Percentiles rank a stretch among this genome's conserved stretches.
Evolutionary conservation across 2,113 vertebrate genomes (phyloP).

Genomic region (Ophiodon elongatus): DNA sequence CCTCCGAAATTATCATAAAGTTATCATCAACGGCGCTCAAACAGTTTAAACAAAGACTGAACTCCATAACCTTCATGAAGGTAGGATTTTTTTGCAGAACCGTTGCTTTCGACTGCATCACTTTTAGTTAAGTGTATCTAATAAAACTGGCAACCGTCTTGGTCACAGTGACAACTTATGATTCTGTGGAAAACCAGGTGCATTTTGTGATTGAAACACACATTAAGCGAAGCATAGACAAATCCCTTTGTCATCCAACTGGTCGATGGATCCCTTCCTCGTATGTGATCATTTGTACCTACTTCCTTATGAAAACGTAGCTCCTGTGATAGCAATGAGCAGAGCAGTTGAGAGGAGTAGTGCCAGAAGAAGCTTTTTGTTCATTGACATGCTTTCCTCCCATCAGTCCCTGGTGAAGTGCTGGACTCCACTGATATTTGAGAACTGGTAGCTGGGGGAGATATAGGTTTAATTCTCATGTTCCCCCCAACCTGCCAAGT

Average conservation of each 20-base stretch:
- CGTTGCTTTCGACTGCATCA: not conserved
- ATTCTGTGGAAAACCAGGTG: constrained; percentile 13
- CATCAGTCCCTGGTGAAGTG: constrained; percentile 82
- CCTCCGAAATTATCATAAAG: not conserved
- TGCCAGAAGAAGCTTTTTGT: constrained; percentile 81
- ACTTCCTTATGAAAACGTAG: constrained; percentile 76
- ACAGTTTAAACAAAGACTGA: constrained; percentile 6
- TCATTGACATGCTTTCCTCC: constrained; percentile 76
- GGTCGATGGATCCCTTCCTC: constrained; percentile 27
- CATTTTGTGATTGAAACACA: not conserved
- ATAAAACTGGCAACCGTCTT: not conserved
- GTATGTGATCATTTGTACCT: constrained; percentile 45
- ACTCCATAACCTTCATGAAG: not conserved
- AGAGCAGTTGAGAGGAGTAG: constrained; percentile 70
- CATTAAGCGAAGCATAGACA: not conserved
- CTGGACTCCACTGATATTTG: constrained; percentile 89
- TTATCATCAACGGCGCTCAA: not conserved
- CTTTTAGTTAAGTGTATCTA: not conserved
- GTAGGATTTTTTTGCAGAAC: not conserved
- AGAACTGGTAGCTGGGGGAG: constrained; percentile 81
- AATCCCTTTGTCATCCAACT: constrained; percentile 23
- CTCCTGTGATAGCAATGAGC: constrained; percentile 55
- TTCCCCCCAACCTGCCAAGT: constrained; percentile 84
- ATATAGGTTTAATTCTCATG: constrained; percentile 89
- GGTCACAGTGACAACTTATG: not conserved